Base-by-base conservation (phyloP, 2,797 vertebrate species). In the Dermochelys coriacea region DNA sequence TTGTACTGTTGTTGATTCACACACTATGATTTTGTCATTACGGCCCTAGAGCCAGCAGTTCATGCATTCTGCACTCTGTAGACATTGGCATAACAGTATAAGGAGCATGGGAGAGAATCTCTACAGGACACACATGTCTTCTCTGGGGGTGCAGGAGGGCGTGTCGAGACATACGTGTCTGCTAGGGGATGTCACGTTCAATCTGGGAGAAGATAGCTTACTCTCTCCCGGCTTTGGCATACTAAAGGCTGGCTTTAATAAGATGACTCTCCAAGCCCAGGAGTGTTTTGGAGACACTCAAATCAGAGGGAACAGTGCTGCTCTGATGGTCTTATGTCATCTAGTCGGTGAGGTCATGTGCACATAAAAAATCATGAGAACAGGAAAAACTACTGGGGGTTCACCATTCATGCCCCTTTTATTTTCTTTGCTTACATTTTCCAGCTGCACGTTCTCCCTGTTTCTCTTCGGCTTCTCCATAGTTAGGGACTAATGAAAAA, bases 291-390 rank as follows among this genome's bases (percentile, higher is more conserved):
- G 91, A 95, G 91, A 68, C 27, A 55, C 49, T 83, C 2, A 61
- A 12, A 0, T 0, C 51, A 49, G 61, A 85, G 87, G 59, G 82
- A 68, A 86, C 0, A 1, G 52, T 12, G 12, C 52, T 45, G 61
- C 16, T 41, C 59, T 74, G 51, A 25, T 97, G 91, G 86, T 83
- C 81, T 93, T 74, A 19, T 82, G 19, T 34, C 49, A 9, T 64
- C 86, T 94, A 85, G 89, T 19, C 68, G 84, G 45, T 94, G 93
- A 96, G 86, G 29, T 94, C 84, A 88, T 49, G 12, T 59, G 37
- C 83, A 27, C 79, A 29, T 88, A 82, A 85, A 95, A 95, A 47
- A 29, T 80, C 29, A 81, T 2, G 61, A 85, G 84, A 86, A 52
- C 77, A 88, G 90, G 82, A 80, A 91, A 83, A 82, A 71, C 23